These are phyloP conservation scores for Nemurella pictetii DNA, from an alignment of 2,888 invertebrate genomes.

Conservation along the genomic window DNA sequence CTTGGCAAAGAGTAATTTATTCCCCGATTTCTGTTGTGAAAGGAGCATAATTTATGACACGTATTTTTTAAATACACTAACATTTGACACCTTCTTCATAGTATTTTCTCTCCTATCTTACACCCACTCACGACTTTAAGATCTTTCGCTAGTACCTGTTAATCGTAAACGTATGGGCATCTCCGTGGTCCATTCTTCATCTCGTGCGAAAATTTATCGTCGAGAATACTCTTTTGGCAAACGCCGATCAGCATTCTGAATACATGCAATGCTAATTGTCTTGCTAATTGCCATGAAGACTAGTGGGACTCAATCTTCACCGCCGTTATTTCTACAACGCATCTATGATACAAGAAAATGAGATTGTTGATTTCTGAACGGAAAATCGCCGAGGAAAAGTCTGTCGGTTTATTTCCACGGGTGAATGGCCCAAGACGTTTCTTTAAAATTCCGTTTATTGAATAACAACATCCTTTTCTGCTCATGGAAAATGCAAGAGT, in stretches of 20 bases:
- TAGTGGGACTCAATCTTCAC: too few species aligned
- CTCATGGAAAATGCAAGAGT: not conserved
- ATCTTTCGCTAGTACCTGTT: not conserved
- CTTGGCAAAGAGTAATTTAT: not conserved
- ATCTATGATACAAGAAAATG: too few species aligned
- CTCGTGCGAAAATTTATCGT: not conserved
- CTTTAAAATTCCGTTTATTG: not conserved
- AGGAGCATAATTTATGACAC: slow-evolving; percentile 22
- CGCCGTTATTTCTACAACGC: too few species aligned
- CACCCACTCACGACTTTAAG: not conserved
- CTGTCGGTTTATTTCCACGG: not conserved
- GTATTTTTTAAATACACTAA: not conserved
- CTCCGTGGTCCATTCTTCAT: slow-evolving; percentile 10
- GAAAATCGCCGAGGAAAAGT: not conserved
- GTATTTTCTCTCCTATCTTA: not conserved
- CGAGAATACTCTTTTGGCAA: not conserved
- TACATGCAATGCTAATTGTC: too few species aligned
- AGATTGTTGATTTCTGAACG: not conserved
- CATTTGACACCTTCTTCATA: not conserved
- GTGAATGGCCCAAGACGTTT: not conserved
- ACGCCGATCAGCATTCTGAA: too few species aligned
- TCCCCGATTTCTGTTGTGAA: slow-evolving; percentile 12
- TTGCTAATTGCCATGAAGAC: too few species aligned
- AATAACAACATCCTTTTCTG: not conserved
- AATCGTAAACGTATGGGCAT: slow-evolving; percentile 12